Base-by-base conservation (phyloP, 2,888 invertebrate genomes). In the Lepidochrysops patricia region DNA sequence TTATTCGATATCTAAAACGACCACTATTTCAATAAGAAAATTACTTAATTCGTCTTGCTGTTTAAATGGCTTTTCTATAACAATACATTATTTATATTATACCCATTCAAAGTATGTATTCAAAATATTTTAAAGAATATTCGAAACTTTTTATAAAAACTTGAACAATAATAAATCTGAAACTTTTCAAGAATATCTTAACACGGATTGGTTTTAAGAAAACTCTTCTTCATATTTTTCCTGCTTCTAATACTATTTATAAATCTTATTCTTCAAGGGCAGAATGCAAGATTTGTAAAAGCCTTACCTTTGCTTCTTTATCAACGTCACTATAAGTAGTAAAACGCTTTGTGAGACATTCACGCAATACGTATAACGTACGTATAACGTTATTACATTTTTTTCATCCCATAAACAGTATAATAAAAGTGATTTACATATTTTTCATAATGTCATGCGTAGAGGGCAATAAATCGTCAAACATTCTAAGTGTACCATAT, bases 391-490 rank as follows among this genome's bases (percentile, higher is more conserved):
- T 52, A 52, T 52, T 52, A 52, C 13, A 52, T 26, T 26, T 50
- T 50, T 15, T 52, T 27, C 52, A 13, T 26, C 19, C 19, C 43
- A 43, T 43, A 43, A 43, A 43, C 43, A 43, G 13, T 27, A 27
- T 54, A 54, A 54, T 54, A 54, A 54, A 29, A 54, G 29, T 54
- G 54, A 54, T 54, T 54, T 27, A 52, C 54, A 50, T 26, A 52
- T 19, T 57, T 62, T 26, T 62, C 15, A 49, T 61, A 9, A 34
- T 23, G 13, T 60, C 27, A 15, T 54, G 12, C 54, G 54, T 32
- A 32, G 19, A 54, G 32, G 54, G 29, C 54, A 54, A 32, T 54
- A 54, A 32, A 54, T 29, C 54, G 1, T 54, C 29, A 32, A 54
- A 15, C 32, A 32, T 32, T 52, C 43, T 43, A 23, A 7, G 35